Base-by-base conservation (phyloP, 2,888 invertebrate species). In the Hoplodrina blanda region DNA sequence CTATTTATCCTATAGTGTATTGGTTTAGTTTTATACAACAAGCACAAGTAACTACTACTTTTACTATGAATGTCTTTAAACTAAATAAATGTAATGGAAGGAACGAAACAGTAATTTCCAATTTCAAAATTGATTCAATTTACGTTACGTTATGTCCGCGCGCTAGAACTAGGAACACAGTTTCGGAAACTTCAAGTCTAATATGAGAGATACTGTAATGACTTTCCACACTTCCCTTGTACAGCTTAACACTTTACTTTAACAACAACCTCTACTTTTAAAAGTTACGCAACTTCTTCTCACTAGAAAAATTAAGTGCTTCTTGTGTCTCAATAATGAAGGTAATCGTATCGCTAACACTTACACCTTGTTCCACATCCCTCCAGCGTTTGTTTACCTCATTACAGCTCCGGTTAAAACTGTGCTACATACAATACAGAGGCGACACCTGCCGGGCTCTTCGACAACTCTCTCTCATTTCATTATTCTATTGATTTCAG, bases 371-470 rank as follows among this genome's bases (percentile, higher is more conserved):
- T 41, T 57, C 76, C 87, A 81, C 62, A 17, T 59, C 17, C 53
- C 25, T 59, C 65, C 76, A 81, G 78, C 88, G 84, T 94, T 94
- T 94, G 92, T 93, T 93, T 93, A 91, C 91, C 90, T 92, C 91
- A 93, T 94, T 93, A 93, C 90, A 87, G 85, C 87, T 87, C 86
- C 86, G 87, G 90, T 92, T 91, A 90, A 91, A 91, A 92, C 90
- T 90, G 90, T 90, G 90, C 87, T 88, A 88, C 88, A 84, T 82
- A 87, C 87, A 88, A 85, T 87, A 87, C 87, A 84, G 84, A 81
- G 87, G 85, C 84, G 85, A 88, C 93, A 93, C 92, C 93, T 93
- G 93, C 78, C 87, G 83, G 33, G 70, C 80, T 82, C 73, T 80
- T 69, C 82, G 78, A 78, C 82, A 83, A 77, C 78, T 84, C 82